Conservation (phyloP, 2,888 invertebrate genomes). For the Eurytoma californica region DNA sequence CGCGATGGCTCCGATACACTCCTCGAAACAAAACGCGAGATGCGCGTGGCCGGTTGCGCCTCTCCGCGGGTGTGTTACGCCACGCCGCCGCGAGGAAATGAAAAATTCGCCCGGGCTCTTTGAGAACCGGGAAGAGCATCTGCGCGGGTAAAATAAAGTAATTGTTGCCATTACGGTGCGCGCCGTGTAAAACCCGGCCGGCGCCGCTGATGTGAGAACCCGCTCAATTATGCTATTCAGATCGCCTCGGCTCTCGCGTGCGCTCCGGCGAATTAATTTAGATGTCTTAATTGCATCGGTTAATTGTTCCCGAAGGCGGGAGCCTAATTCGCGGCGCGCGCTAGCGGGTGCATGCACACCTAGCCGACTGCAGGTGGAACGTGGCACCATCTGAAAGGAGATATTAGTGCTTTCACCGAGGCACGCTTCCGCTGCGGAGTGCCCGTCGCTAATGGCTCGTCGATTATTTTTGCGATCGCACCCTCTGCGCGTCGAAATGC, state of each 20-base stretch:
- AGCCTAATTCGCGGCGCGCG: slow-evolving; percentile 25
- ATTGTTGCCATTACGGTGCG: slow-evolving; percentile 50
- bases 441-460: slow-evolving; percentile 35
- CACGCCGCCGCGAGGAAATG: slow-evolving; percentile 43
- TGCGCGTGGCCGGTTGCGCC: slow-evolving; percentile 3
- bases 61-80: neutral
- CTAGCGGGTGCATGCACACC: neutral
- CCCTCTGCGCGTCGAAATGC: too few relatives aligned
- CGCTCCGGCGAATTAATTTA: slow-evolving; percentile 71
- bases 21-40: slow-evolving; percentile 40
- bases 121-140: slow-evolving; percentile 53
- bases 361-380: slow-evolving; percentile 8
- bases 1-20: slow-evolving; percentile 5
- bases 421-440: slow-evolving; percentile 44
- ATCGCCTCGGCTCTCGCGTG: slow-evolving; percentile 61
- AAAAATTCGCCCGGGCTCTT: slow-evolving; percentile 30
- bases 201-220: slow-evolving; percentile 69
- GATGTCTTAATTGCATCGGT: slow-evolving; percentile 74
- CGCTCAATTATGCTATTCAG: slow-evolving; percentile 71
- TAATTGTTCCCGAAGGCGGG: slow-evolving; percentile 68
- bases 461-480: slow-evolving; percentile 20
- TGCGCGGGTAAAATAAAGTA: slow-evolving; percentile 52
- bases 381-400: slow-evolving; percentile 35
- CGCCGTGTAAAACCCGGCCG: slow-evolving; percentile 18
- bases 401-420: slow-evolving; percentile 56